A percentile compares a stretch with the other conserved stretches of the same genome.
Evolutionary conservation across 2,797 vertebrate species (phyloP).

Genomic region (Nannoperca obscura): DNA sequence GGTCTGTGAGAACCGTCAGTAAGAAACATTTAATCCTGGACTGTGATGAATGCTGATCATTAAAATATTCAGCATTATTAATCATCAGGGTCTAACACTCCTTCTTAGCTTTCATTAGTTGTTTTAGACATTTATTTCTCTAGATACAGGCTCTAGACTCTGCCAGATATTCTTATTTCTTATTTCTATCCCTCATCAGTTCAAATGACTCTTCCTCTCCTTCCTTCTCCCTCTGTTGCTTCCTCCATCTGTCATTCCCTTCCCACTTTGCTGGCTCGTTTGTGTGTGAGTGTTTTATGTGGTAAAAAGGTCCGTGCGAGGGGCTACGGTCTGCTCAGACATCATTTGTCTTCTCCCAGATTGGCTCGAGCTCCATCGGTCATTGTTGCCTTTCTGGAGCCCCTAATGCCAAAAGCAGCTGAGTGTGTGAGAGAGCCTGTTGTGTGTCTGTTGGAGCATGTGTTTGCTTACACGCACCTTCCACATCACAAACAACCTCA

Average conservation of each 20-base stretch:
- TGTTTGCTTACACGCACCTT: background rate
- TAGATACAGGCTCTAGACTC: conserved; percentile 3
- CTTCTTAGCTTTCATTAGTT: conserved; percentile 4
- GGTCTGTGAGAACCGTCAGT: conserved; percentile 52
- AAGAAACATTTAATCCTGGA: conserved; percentile 43
- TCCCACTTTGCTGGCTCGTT: background rate
- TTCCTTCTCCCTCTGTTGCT: background rate
- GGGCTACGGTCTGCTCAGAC: conserved; percentile 6
- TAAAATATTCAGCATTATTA: conserved; percentile 42
- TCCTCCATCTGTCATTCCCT: conserved; percentile 20
- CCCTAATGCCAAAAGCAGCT: conserved; percentile 32
- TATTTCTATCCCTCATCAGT: background rate
- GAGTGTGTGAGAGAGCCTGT: conserved; percentile 16
- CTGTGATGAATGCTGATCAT: conserved; percentile 40
- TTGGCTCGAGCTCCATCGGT: conserved; percentile 30
- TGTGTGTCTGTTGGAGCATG: background rate
- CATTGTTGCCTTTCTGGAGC: conserved; percentile 20
- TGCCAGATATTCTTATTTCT: background rate
- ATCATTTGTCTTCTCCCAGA: conserved; percentile 36
- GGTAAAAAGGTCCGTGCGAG: conserved; percentile 23
- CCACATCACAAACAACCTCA: background rate
- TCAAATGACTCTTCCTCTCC: background rate
- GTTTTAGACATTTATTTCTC: conserved; percentile 26
- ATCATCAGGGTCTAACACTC: conserved; percentile 32
- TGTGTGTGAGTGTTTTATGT: conserved; percentile 33